Evolutionary conservation across 2,797 vertebrate genomes (phyloP).

Genomic region (Neoniphon sammara): DNA sequence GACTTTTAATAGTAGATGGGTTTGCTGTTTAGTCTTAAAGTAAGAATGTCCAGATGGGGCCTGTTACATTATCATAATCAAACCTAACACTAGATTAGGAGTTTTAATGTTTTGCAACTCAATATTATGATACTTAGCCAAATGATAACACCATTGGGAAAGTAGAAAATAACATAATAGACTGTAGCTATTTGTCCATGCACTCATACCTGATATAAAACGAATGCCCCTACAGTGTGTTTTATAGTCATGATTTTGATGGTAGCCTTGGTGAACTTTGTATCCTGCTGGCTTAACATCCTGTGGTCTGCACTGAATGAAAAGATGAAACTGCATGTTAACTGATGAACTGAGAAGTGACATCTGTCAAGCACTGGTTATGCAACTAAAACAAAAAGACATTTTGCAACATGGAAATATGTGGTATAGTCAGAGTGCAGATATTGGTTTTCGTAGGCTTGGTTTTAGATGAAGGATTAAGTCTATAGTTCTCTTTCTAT

Average conservation of each 20-base stretch:
- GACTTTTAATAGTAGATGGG: conserved; percentile 32
- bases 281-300: conserved; percentile 14
- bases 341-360: conserved; percentile 23
- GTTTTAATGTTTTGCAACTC: no score
- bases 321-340: conserved; percentile 11
- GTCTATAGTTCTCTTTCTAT: background rate
- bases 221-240: no score
- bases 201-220: no score
- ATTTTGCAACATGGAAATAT: conserved; percentile 5
- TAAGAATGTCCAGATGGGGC: conserved; percentile 36
- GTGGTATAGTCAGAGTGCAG: background rate
- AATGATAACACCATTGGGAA: no score
- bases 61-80: conserved; percentile 6
- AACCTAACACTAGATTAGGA: no score
- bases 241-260: no score
- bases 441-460: background rate
- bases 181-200: no score
- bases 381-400: conserved; percentile 1
- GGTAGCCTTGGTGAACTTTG: conserved; percentile 6
- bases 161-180: no score
- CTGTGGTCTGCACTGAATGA: conserved; percentile 6
- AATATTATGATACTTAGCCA: no score
- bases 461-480: conserved; percentile 2
- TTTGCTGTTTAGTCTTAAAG: conserved; percentile 4
- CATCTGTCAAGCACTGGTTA: conserved; percentile 12